Conservation (phyloP, 2,888 invertebrate genomes). For the Leptogaster cylindrica region DNA sequence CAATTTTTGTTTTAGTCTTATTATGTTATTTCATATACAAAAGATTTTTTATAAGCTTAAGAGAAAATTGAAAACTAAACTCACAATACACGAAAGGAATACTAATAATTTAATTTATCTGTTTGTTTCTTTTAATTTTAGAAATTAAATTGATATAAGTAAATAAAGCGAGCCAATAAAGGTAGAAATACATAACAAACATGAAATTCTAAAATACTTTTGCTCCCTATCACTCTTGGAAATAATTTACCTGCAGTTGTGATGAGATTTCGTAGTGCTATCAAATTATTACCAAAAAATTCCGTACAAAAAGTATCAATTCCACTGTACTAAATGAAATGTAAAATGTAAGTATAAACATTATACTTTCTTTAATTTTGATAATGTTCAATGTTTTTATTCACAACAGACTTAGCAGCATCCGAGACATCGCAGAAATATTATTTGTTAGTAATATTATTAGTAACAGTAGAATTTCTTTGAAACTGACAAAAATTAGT, state of each 20-base stretch:
- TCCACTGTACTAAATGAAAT: too few species aligned
- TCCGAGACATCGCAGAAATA: background rate
- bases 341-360: conserved; percentile 3
- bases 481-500: background rate
- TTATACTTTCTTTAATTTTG: background rate
- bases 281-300: too few species aligned
- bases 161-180: conserved; percentile 2
- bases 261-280: too few species aligned
- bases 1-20: background rate
- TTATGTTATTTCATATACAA: conserved; percentile 3
- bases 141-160: background rate
- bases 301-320: too few species aligned
- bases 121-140: background rate
- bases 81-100: conserved; percentile 46
- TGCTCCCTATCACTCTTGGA: background rate
- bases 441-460: background rate
- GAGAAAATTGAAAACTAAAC: conserved; percentile 15
- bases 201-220: conserved; percentile 12
- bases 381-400: too few species aligned
- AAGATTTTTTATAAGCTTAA: background rate
- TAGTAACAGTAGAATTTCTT: too few species aligned
- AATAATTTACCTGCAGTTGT: too few species aligned
- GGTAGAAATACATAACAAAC: background rate
- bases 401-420: too few species aligned
- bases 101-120: conserved; percentile 5